A percentile compares a stretch with the other conserved stretches of the same genome.
Conservation (phyloP, 2,797 vertebrate genomes). For the Lycodopsis pacificus region DNA sequence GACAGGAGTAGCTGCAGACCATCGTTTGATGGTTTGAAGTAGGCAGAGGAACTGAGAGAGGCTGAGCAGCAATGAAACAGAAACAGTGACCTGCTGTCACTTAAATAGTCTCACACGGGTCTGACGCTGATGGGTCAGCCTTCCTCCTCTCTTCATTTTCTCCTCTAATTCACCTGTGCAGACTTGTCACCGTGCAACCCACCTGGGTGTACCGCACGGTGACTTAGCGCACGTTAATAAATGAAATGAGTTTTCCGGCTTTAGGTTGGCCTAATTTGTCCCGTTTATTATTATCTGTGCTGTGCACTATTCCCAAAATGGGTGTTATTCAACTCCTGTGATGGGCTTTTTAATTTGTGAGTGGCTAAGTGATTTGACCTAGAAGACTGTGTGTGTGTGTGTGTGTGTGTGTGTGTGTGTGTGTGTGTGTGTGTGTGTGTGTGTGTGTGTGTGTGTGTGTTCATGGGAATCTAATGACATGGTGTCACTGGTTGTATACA, state of each 20-base stretch:
- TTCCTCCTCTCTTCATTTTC: conserved; percentile 1
- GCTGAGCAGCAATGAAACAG: conserved; percentile 7
- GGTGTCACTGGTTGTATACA: conserved; percentile 46
- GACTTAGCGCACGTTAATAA: conserved; percentile 45
- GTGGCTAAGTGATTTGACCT: conserved; percentile 72
- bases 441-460: conserved; percentile 1
- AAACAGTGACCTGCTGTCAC: background rate
- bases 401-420: conserved; percentile 12
- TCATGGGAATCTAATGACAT: conserved; percentile 30
- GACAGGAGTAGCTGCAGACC: conserved; percentile 43
- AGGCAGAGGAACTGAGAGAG: conserved; percentile 49
- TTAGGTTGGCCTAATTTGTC: conserved; percentile 69
- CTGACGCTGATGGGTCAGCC: conserved; percentile 15
- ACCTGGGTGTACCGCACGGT: conserved; percentile 50
- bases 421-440: background rate
- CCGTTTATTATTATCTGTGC: conserved; percentile 69
- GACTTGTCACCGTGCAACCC: conserved; percentile 43
- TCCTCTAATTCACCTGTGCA: conserved; percentile 44
- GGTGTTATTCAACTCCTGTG: conserved; percentile 63
- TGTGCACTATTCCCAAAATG: conserved; percentile 62
- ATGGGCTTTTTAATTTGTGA: conserved; percentile 74
- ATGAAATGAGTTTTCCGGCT: conserved; percentile 53
- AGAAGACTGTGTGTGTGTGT: conserved; percentile 31
- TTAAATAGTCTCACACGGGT: conserved; percentile 12
- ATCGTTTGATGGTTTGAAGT: conserved; percentile 50